Percentiles rank a stretch among this genome's conserved stretches.
These are phyloP conservation scores for Phacellophora camtschatica DNA, from an alignment of 30 jellyfish, hydroid and myxozoan species.

Conservation along the genomic window DNA sequence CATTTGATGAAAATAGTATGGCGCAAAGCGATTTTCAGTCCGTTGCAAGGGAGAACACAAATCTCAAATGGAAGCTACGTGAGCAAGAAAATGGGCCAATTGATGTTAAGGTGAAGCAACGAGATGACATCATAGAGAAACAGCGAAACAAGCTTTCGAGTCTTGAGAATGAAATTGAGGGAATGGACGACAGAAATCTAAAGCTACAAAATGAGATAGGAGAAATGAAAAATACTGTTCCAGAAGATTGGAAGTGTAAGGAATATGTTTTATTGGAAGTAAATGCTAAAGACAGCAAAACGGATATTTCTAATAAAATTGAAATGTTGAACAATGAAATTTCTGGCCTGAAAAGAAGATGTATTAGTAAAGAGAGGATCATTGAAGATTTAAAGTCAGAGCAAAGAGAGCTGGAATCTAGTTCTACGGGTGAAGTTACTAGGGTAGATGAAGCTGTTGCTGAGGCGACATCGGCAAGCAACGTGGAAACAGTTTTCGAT, in stretches of 20 bases:
- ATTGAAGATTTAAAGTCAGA: not conserved
- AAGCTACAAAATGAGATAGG: slow-evolving; percentile 2
- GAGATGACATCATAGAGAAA: not conserved
- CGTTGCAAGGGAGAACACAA: slow-evolving; percentile 1
- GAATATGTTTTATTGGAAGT: slow-evolving; percentile 11
- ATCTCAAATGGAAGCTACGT: not conserved
- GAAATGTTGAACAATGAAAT: slow-evolving; percentile 3
- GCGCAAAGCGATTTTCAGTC: not conserved
- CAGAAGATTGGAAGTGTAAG: slow-evolving; percentile 10
- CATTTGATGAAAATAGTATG: not conserved
- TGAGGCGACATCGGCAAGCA: slow-evolving; percentile 15
- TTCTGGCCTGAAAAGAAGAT: not conserved
- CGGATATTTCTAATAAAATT: not conserved
- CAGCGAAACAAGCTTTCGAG: slow-evolving; percentile 6
- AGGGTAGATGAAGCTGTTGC: slow-evolving; percentile 10
- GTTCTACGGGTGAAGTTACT: not conserved
- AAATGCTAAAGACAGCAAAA: not conserved
- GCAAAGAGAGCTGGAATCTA: not conserved
- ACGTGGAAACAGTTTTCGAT: slow-evolving; percentile 7
- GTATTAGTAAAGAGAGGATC: not conserved
- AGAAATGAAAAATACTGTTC: not conserved
- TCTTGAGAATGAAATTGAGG: not conserved
- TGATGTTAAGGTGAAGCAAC: not conserved
- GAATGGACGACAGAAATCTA: not conserved
- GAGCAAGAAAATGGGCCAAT: slow-evolving; percentile 36